These are phyloP conservation scores for Mungos mungo DNA, from an alignment of 2,113 vertebrate genomes.

Conservation along the genomic window DNA sequence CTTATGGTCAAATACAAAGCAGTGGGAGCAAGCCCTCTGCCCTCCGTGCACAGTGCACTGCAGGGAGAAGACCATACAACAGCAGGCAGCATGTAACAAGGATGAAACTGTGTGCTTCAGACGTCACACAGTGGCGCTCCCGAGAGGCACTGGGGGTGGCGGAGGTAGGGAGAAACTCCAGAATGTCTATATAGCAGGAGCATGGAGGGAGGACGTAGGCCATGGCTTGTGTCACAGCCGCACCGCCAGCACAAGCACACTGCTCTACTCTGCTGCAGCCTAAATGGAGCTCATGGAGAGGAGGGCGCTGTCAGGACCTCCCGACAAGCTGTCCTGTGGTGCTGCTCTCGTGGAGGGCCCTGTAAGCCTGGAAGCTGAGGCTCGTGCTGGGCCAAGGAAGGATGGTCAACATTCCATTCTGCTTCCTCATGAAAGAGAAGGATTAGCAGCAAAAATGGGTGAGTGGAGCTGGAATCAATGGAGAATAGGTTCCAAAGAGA, in stretches of 20 bases:
- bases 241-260: neutral
- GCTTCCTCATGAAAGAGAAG: neutral
- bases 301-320: neutral
- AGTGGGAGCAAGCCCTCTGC: neutral
- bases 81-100: neutral
- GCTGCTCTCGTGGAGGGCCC: neutral
- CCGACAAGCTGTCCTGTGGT: no score
- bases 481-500: neutral
- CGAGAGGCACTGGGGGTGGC: fast-evolving
- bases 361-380: neutral
- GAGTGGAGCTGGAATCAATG: neutral
- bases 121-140: neutral
- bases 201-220: neutral
- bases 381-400: neutral
- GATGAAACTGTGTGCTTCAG: neutral
- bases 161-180: neutral
- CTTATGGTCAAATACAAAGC: neutral
- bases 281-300: neutral
- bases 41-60: neutral
- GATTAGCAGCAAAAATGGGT: neutral
- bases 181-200: neutral
- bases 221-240: neutral
- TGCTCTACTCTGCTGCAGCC: no score
- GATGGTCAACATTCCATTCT: neutral
- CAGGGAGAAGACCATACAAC: neutral